Base-by-base conservation (phyloP, 1,140 invertebrate genomes). In the Anoplolepis gracilipes region DNA sequence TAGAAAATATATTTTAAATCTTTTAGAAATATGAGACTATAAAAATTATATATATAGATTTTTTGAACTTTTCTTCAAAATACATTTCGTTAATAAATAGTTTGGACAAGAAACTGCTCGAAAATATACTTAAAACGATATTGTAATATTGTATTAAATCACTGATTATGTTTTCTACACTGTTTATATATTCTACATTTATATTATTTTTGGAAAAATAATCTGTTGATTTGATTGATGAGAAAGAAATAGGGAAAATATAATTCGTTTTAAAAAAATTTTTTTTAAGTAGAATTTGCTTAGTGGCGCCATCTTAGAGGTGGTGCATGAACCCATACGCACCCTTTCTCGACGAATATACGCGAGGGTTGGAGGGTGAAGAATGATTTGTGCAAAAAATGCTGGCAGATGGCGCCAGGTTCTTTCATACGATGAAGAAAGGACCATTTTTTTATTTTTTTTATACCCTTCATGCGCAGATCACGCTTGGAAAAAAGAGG, bases 221-320 rank as follows among this genome's bases (percentile, higher is more conserved):
- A 25, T 10, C 11, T 49, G 22, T 46, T 46, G 33, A 78, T 78
- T 65, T 33, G 11, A 65, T 1, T 28, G 2, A 13, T n/a, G n/a
- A 79, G 19, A 30, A 39, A 42, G 28, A 73, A 82, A 46, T 30
- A 19, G 22, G 19, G 11, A 4, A 61, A 82, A 42, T 22, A 4
- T 42, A 3, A 19, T 16, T 49, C 1, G 46, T 19, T 49, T 49
- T 49, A 11, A 22, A 30, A n/a, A n/a, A n/a, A n/a, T n/a, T 73
- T 81, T 81, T 81, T 72, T 42, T 16, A 73, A 59, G 30, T 82
- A 5, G 78, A 72, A 59, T 73, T 57, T 82, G 67, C 25, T 42
- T 72, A 46, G 85, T 89, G 89, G 90, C 91, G 93, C 91, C 93
- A 93, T 94, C 93, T 73, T 39, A 57, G 82, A 61, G 79, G 59